A percentile compares a stretch with the other conserved stretches of the same genome.
Evolutionary conservation across 2,113 vertebrate genomes (phyloP).

Genomic region (Aegotheles bennettii): DNA sequence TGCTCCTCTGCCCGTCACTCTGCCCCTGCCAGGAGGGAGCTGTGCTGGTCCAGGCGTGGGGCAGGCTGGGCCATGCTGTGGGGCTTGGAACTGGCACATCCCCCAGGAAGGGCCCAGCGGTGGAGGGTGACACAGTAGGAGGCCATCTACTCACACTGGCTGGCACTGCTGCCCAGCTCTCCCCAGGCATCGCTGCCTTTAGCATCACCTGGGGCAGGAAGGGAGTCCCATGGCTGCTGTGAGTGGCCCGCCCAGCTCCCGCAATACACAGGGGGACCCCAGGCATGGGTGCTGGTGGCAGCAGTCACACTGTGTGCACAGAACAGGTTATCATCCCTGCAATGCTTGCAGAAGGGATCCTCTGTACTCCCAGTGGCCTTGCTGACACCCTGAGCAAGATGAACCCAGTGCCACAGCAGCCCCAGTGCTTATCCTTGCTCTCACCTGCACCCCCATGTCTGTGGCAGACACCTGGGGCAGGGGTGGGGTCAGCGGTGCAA

Average conservation of each 20-base stretch:
- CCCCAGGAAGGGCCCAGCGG: background rate
- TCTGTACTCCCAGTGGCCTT: background rate
- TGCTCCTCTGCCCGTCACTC: no score
- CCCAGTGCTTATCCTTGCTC: background rate
- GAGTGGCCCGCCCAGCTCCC: background rate
- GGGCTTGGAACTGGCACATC: background rate
- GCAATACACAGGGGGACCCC: no score
- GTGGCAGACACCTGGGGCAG: background rate
- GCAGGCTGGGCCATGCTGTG: background rate
- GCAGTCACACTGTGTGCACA: background rate
- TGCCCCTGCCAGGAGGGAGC: background rate
- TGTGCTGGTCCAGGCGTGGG: accelerated
- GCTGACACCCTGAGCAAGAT: background rate
- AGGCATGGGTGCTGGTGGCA: background rate
- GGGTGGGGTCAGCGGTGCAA: background rate
- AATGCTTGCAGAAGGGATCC: background rate
- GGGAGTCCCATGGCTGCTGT: no score
- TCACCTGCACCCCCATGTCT: accelerated
- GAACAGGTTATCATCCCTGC: background rate
- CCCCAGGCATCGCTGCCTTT: background rate
- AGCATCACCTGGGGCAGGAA: background rate
- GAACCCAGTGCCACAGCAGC: background rate
- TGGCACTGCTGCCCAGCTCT: background rate
- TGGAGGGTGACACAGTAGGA: background rate
- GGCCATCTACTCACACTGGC: background rate